Percentiles rank a stretch among this genome's conserved stretches.
phyloP scores from a whole-genome alignment of 2,113 vertebrate genomes.

The Murina feae region DNA sequence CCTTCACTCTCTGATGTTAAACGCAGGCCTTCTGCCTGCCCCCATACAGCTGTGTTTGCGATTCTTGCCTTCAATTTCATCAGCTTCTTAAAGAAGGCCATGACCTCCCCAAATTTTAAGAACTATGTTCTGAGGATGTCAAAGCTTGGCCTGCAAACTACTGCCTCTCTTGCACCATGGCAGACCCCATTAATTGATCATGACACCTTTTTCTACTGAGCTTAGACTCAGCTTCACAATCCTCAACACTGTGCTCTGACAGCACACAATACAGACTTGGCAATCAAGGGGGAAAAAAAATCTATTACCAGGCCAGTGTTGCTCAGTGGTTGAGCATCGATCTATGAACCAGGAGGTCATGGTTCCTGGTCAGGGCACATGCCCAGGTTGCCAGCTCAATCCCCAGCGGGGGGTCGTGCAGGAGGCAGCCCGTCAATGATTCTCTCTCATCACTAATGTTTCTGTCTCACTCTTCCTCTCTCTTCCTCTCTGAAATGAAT shows the following conservation, averaged over 20 bases:
- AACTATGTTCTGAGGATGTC: background rate
- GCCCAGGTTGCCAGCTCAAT: no score
- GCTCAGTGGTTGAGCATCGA: no score
- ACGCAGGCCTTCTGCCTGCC: background rate
- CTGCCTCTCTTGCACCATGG: background rate
- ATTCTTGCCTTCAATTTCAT: background rate
- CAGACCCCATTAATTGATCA: background rate
- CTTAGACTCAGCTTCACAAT: background rate
- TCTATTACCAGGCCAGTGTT: background rate
- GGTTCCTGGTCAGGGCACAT: no score
- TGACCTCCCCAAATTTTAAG: background rate
- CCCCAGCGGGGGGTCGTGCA: no score
- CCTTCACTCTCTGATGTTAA: rapidly evolving
- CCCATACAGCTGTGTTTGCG: background rate
- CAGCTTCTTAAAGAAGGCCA: background rate
- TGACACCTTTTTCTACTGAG: background rate
- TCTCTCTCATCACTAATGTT: no score
- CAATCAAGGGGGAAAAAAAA: background rate
- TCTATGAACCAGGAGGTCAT: no score
- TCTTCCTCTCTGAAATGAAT: no score
- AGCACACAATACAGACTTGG: background rate
- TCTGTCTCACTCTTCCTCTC: no score
- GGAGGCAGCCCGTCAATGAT: no score
- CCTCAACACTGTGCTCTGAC: background rate
- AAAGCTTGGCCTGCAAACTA: background rate